phyloP scores from a whole-genome alignment of 2,113 vertebrate genomes.

The Equus quagga region DNA sequence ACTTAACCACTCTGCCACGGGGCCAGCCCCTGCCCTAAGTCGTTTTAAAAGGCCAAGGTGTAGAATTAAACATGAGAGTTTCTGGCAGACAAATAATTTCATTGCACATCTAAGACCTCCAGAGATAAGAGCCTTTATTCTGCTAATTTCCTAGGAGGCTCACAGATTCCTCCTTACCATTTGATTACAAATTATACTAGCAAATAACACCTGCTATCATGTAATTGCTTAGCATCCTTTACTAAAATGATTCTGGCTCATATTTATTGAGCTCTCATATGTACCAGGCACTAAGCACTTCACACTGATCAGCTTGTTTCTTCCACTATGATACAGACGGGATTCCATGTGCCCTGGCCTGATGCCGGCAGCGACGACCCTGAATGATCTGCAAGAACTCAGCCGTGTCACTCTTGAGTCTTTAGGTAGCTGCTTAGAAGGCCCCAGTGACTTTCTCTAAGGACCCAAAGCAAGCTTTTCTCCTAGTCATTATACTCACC shows the following conservation, averaged over 20 bases:
- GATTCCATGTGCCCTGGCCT: neutral
- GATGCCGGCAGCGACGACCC: neutral
- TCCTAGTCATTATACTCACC: neutral
- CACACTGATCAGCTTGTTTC: neutral
- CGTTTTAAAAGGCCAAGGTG: neutral
- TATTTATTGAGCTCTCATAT: neutral
- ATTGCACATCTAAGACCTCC: neutral
- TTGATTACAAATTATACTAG: neutral
- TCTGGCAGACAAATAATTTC: neutral
- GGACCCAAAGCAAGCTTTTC: neutral
- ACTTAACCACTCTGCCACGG: too few relatives aligned
- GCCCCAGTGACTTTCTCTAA: neutral
- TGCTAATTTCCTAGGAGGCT: neutral
- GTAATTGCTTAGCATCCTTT: neutral
- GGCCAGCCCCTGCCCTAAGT: neutral
- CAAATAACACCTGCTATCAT: neutral
- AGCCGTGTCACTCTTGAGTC: neutral
- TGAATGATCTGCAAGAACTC: neutral
- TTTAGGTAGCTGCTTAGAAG: neutral
- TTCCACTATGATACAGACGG: neutral
- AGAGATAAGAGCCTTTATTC: conserved; percentile 48
- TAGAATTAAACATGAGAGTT: neutral
- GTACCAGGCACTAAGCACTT: neutral
- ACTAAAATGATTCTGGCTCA: neutral
- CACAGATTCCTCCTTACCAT: neutral